These are phyloP conservation scores for Lypha dubia DNA, from an alignment of 2,888 invertebrate species.

Conservation along the genomic window DNA sequence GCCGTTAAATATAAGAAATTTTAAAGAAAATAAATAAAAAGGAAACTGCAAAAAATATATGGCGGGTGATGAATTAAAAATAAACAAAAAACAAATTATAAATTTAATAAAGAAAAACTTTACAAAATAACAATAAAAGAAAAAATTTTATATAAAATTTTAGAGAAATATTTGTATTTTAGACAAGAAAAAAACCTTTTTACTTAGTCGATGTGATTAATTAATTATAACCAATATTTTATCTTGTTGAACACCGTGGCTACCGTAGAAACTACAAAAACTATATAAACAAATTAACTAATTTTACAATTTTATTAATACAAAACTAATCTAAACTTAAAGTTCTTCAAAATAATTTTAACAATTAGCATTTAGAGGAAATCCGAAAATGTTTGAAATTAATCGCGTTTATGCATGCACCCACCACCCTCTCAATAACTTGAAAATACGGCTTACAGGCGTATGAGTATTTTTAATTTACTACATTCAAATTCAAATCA, in stretches of 20 bases:
- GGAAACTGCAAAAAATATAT: background rate
- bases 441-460: background rate
- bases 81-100: slow-evolving; percentile 55
- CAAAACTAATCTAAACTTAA: too few species aligned
- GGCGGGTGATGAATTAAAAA: slow-evolving; percentile 61
- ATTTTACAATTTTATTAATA: too few species aligned
- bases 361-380: too few species aligned
- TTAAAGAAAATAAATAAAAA: slow-evolving; percentile 32
- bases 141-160: background rate
- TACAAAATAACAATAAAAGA: background rate
- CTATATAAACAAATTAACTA: too few species aligned
- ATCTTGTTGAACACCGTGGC: too few species aligned
- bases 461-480: slow-evolving; percentile 41
- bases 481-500: slow-evolving; percentile 21
- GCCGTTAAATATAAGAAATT: slow-evolving; percentile 71
- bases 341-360: too few species aligned
- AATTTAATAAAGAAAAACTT: slow-evolving; percentile 6
- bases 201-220: background rate
- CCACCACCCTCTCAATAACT: background rate
- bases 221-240: background rate
- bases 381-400: too few species aligned
- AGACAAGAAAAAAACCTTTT: background rate
- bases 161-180: background rate
- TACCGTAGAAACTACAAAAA: too few species aligned
- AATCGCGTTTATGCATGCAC: background rate